Base-by-base conservation (phyloP, 2,888 invertebrate genomes). In the Galeopsomyia nigrocyanea region DNA sequence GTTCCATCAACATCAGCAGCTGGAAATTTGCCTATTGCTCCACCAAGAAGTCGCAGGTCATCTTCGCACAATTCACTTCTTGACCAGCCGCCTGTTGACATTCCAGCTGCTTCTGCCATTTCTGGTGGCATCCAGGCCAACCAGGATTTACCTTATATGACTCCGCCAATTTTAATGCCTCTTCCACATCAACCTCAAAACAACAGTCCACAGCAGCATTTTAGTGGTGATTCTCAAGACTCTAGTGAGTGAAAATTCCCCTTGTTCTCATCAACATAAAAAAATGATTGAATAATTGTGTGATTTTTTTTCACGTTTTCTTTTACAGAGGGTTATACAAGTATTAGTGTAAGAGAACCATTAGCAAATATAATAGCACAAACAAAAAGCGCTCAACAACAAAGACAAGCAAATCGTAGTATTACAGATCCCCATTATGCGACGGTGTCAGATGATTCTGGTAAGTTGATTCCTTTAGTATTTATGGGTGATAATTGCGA, bases 361-460 rank as follows among this genome's bases (percentile, higher is more conserved):
- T 87, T 96, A 75, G 94, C 95, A 3, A 92, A 92, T 82, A 92
- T 93, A 76, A 90, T 93, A 78, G 92, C 91, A 62, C 91, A 91
- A 84, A 91, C 92, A 0, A 85, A 87, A 78, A 82, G 81, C 19
- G 84, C 88, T 58, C 84, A 83, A 71, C 87, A 88, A 75, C 82
- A 83, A 75, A 82, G 82, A 19, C 82, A 83, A 71, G 73, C 79
- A 16, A 68, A 78, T 57, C 80, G 85, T 65, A 77, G 81, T 9
- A 79, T 82, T 16, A 87, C 87, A 65, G 92, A 92, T 85, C 90
- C 92, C 0, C 95, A 95, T 86, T 96, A 96, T 84, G 94, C 95
- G n/a, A 95, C 95, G 0, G 95, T 95, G 0, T 95, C 95, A 0
- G 96, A 96, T 85, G 96, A 96, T 87, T 95, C 95, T 55, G 95